phyloP scores from a whole-genome alignment of 2,888 invertebrate species.

The Oligia latruncula region DNA sequence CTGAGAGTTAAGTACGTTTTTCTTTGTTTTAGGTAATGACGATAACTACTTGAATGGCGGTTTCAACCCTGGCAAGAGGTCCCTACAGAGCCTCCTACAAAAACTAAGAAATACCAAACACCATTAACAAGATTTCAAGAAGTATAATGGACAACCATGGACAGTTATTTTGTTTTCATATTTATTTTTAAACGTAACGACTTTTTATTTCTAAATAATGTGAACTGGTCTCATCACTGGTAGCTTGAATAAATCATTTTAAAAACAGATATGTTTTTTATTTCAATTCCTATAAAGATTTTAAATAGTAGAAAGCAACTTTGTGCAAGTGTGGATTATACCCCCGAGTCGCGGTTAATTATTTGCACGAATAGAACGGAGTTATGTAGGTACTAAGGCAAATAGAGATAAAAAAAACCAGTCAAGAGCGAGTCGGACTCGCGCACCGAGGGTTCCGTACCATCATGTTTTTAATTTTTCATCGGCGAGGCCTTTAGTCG shows the following conservation, averaged over 20 bases:
- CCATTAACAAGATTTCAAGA: constrained; percentile 34
- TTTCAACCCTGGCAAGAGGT: constrained; percentile 84
- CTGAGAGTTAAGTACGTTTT: background rate
- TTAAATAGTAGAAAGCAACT: too few species aligned
- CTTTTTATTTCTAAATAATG: constrained; percentile 8
- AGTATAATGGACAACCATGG: background rate
- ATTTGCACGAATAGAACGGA: background rate
- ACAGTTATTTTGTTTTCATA: background rate
- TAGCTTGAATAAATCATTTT: constrained; percentile 21
- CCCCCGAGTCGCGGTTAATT: background rate
- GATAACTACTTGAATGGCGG: constrained; percentile 80
- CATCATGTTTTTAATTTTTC: background rate
- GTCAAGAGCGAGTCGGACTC: too few species aligned
- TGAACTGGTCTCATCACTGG: constrained; percentile 53
- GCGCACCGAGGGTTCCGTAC: too few species aligned
- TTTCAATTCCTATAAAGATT: background rate
- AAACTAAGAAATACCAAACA: constrained; percentile 66
- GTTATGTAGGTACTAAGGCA: too few species aligned
- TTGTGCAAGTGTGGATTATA: background rate
- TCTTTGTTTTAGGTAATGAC: constrained; percentile 74
- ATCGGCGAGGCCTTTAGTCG: too few species aligned
- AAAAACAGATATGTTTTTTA: background rate
- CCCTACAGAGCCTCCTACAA: constrained; percentile 67
- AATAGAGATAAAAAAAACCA: background rate
- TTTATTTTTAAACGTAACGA: background rate